These are phyloP conservation scores for Galaxias olidus DNA, from an alignment of 2,797 vertebrate genomes.

Conservation along the genomic window DNA sequence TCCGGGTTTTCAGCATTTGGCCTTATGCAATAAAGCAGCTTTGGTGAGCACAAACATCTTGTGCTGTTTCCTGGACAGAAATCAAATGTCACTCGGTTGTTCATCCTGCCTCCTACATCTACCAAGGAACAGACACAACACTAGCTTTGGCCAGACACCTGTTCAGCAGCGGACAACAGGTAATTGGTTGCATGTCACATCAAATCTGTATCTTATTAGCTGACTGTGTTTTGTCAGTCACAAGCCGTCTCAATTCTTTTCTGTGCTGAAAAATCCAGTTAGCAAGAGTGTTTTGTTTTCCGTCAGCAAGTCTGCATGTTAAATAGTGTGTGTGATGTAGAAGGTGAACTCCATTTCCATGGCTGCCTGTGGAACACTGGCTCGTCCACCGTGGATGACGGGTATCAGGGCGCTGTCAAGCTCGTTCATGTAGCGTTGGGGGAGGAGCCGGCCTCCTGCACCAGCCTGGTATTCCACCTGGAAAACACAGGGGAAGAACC, in stretches of 20 bases:
- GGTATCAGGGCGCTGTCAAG: constrained; percentile 89
- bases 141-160: not conserved
- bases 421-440: constrained; percentile 91
- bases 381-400: constrained; percentile 87
- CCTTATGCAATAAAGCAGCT: constrained; percentile 62
- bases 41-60: constrained; percentile 42
- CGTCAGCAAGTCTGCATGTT: constrained; percentile 18
- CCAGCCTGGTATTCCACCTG: constrained; percentile 95
- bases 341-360: constrained; percentile 91
- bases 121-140: not conserved
- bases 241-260: not conserved
- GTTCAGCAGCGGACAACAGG: constrained; percentile 6
- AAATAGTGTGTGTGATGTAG: constrained; percentile 85
- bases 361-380: constrained; percentile 77
- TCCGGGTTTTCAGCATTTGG: constrained; percentile 62
- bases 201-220: not conserved
- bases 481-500: not conserved
- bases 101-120: not conserved
- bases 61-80: constrained; percentile 10
- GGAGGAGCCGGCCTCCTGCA: constrained; percentile 83
- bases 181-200: not conserved
- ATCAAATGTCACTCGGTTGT: not conserved
- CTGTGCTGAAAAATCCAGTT: not conserved
- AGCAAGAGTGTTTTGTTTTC: not conserved
- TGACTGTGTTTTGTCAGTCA: not conserved